phyloP scores from a whole-genome alignment of 2,797 vertebrate genomes.

The Falco naumanni region DNA sequence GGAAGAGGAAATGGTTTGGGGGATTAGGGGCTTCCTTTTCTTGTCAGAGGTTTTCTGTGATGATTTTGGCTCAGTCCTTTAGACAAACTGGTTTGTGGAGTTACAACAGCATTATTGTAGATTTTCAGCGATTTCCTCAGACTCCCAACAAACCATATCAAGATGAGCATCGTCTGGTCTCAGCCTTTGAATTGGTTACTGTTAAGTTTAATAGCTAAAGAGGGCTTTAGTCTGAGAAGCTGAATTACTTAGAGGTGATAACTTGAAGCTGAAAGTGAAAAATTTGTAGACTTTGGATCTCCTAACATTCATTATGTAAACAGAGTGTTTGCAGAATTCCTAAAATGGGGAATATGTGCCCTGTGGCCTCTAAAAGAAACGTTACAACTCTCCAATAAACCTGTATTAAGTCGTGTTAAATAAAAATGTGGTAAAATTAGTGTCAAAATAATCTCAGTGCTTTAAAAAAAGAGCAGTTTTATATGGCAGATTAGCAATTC shows the following conservation, averaged over 20 bases:
- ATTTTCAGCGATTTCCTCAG: conserved; percentile 16
- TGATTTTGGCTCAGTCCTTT: conserved; percentile 39
- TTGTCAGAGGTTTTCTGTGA: conserved; percentile 31
- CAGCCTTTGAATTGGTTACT: conserved; percentile 1
- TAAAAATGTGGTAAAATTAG: not conserved
- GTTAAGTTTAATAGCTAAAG: not conserved
- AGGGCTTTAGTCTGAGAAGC: not conserved
- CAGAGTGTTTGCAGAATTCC: conserved; percentile 19
- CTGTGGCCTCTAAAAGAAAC: not conserved
- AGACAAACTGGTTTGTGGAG: not conserved
- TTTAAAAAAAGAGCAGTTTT: not conserved
- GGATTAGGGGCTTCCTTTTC: conserved; percentile 9
- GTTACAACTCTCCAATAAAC: not conserved
- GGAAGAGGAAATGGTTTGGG: conserved; percentile 3
- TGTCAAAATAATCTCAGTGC: not conserved
- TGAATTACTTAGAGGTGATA: conserved; percentile 13
- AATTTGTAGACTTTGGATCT: conserved; percentile 32
- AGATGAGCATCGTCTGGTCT: not conserved
- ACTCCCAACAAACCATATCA: conserved; percentile 1
- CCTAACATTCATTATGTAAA: conserved; percentile 4
- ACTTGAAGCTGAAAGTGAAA: conserved; percentile 33
- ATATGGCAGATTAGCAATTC: not conserved
- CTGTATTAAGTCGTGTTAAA: not conserved
- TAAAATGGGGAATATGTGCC: conserved; percentile 22
- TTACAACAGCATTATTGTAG: not conserved